Evolutionary conservation across 2,888 invertebrate genomes (phyloP), one percentile per base, ranked within the genome.

Genomic region (Zelleria hepariella): DNA sequence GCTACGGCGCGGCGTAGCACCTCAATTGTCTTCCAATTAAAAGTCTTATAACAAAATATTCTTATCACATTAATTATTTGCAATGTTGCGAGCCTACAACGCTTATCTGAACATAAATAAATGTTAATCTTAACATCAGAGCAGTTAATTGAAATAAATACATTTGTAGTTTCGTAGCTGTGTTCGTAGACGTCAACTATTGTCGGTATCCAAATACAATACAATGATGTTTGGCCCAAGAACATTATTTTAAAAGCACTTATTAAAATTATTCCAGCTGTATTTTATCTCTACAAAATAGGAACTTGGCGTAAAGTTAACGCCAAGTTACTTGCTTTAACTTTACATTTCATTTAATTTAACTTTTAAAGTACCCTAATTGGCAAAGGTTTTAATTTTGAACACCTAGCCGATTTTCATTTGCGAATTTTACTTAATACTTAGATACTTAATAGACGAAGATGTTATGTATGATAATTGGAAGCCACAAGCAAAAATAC

Each of bases 1-100:
- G 32, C 32, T 56, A 32, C 55, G 32, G 21, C 55, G 55, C 55
- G 32, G 21, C 55, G 55, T 53, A 53, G 53, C 26, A 53, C 23
- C 6, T 53, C 24, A 24, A n/a, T 10, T 42, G 15, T 15, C 15
- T 42, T 15, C 15, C 5, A 42, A 42, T 42, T 15, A 42, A 10
- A 42, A 42, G 15, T 42, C 10, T 4, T 42, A 2, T 15, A 15
- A 42, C 32, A 42, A 42, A 15, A 10, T 42, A 42, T 42, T 42
- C 32, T 15, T 42, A 15, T 15, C 10, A 10, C 32, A 42, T 15
- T 42, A 15, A 42, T 42, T 42, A 15, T 15, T 42, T 42, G 15
- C 32, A 42, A 42, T 42, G n/a, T n/a, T n/a, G n/a, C n/a, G n/a
- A n/a, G n/a, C n/a, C n/a, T n/a, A n/a, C n/a, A n/a, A 32, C 32